phyloP scores from a whole-genome alignment of 2,113 vertebrate species.

The Tupaia chinensis region DNA sequence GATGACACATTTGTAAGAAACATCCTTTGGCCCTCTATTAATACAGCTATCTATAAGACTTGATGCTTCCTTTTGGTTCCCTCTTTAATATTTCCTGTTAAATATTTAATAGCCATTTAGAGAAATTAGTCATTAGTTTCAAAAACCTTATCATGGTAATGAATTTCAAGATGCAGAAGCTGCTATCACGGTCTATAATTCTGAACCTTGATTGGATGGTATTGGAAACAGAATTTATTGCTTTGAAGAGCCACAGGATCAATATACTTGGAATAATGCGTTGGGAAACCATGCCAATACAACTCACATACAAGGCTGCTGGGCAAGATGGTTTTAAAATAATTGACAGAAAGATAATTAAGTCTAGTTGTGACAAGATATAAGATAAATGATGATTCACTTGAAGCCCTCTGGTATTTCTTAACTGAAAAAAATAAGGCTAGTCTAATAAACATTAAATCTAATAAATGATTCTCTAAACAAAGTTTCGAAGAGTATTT shows the following conservation, averaged over 20 bases:
- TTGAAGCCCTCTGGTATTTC: slow-evolving; percentile 63
- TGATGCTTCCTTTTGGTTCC: neutral
- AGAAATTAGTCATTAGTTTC: slow-evolving; percentile 57
- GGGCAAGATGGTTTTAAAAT: slow-evolving; percentile 78
- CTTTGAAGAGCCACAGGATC: slow-evolving; percentile 76
- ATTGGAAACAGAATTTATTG: slow-evolving; percentile 75
- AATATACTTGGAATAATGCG: slow-evolving; percentile 76
- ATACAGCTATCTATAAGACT: neutral
- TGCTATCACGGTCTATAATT: slow-evolving; percentile 64
- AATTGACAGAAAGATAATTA: slow-evolving; percentile 81
- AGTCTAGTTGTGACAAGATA: slow-evolving; percentile 78
- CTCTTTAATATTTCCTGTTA: slow-evolving; percentile 32
- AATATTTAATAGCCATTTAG: slow-evolving; percentile 62
- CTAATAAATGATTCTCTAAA: slow-evolving; percentile 41
- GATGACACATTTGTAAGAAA: neutral
- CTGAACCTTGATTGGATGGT: slow-evolving; percentile 68
- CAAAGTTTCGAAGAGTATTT: neutral
- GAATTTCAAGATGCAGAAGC: slow-evolving; percentile 56
- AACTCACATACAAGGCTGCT: slow-evolving; percentile 74
- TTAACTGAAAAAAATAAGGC: slow-evolving; percentile 39
- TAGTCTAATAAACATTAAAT: slow-evolving; percentile 55
- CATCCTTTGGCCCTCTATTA: neutral
- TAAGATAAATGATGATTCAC: slow-evolving; percentile 77
- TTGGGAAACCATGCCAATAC: slow-evolving; percentile 80
- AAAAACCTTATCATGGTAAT: slow-evolving; percentile 38